A percentile compares a stretch with the other conserved stretches of the same genome.
phyloP scores from a whole-genome alignment of 2,888 invertebrate genomes.

The Athripsodes cinereus region DNA sequence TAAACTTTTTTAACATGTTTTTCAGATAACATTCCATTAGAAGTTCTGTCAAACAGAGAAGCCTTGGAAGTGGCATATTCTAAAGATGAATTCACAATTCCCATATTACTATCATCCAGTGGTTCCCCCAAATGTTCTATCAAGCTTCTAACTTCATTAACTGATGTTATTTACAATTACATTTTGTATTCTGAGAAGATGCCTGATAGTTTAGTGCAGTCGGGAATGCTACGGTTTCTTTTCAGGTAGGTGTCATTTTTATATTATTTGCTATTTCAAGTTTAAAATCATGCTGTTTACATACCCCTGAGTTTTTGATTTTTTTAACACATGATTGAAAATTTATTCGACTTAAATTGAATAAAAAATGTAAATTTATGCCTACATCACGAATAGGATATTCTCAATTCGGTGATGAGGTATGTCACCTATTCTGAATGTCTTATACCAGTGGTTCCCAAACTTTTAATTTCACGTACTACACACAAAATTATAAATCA shows the following conservation, averaged over 20 bases:
- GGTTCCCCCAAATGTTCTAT: constrained; percentile 22
- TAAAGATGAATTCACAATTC: constrained; percentile 18
- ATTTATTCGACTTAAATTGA: too few relatives aligned
- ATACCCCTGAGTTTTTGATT: too few relatives aligned
- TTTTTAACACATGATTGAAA: too few relatives aligned
- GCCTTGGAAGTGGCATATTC: constrained; percentile 21
- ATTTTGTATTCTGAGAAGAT: constrained; percentile 39
- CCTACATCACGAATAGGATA: too few relatives aligned
- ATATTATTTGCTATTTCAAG: too few relatives aligned
- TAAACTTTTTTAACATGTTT: constrained; percentile 13
- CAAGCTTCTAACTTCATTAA: constrained; percentile 38
- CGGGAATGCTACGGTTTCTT: constrained; percentile 43
- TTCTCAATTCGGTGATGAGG: too few relatives aligned
- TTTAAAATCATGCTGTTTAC: too few relatives aligned
- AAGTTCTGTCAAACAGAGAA: constrained; percentile 16
- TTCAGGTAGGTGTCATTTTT: constrained; percentile 36
- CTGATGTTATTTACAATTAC: constrained; percentile 42
- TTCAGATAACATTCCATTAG: constrained; percentile 23
- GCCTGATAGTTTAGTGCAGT: constrained; percentile 38
- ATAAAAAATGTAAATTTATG: too few relatives aligned
- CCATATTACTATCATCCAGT: constrained; percentile 10
- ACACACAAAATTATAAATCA: too few relatives aligned
- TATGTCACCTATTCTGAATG: too few relatives aligned
- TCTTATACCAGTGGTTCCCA: too few relatives aligned
- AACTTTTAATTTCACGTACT: too few relatives aligned